phyloP scores from a whole-genome alignment of 2,888 invertebrate species.

The Boloria selene region DNA sequence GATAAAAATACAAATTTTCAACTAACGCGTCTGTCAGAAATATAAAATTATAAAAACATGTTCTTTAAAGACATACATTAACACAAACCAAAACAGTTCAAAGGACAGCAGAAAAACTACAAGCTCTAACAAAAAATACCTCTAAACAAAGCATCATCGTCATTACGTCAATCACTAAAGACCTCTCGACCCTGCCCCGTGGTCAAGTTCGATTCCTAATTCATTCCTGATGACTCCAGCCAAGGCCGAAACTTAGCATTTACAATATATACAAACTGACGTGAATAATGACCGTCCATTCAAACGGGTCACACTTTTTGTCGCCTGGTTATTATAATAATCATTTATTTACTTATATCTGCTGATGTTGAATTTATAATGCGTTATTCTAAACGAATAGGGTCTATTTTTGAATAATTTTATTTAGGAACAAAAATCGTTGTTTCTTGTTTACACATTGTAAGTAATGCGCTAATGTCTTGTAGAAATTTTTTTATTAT shows the following conservation, averaged over 20 bases:
- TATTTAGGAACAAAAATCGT: not conserved
- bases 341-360: slow-evolving; percentile 32
- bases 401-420: slow-evolving; percentile 11
- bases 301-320: slow-evolving; percentile 60
- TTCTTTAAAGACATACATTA: not conserved
- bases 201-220: slow-evolving; percentile 78
- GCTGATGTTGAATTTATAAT: slow-evolving; percentile 3
- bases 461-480: too few relatives aligned
- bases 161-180: slow-evolving; percentile 65
- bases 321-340: slow-evolving; percentile 48
- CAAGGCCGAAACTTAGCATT: slow-evolving; percentile 63
- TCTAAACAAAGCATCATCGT: slow-evolving; percentile 45
- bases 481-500: too few relatives aligned
- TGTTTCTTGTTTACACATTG: slow-evolving; percentile 20
- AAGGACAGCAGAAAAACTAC: not conserved
- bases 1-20: too few relatives aligned
- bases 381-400: slow-evolving; percentile 22
- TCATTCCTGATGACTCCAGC: slow-evolving; percentile 66
- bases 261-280: slow-evolving; percentile 72
- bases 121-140: slow-evolving; percentile 50
- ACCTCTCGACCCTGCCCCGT: slow-evolving; percentile 60
- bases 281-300: slow-evolving; percentile 68
- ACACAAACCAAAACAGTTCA: slow-evolving; percentile 6
- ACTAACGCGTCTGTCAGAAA: not conserved
- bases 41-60: not conserved